A percentile compares a stretch with the other conserved stretches of the same genome.
These are phyloP conservation scores for Psilopsiagon aymara DNA, from an alignment of 2,113 vertebrate species.

Conservation along the genomic window DNA sequence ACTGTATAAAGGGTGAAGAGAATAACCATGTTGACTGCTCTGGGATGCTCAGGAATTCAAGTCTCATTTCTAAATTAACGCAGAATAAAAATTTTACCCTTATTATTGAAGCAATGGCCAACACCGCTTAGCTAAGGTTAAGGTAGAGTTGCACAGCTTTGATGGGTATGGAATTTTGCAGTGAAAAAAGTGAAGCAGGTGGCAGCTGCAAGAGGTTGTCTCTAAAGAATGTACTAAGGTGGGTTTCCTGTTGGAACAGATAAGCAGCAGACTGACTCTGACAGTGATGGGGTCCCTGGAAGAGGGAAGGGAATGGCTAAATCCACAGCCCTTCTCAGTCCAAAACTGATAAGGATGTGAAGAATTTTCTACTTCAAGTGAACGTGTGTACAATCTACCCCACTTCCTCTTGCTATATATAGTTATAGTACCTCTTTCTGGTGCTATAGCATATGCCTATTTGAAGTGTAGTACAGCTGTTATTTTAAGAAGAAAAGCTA, in stretches of 20 bases:
- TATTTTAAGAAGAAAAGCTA: conserved; percentile 53
- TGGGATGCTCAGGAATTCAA: neutral
- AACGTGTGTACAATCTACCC: neutral
- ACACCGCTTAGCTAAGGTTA: neutral
- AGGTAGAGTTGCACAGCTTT: neutral
- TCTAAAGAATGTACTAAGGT: neutral
- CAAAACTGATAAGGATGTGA: neutral
- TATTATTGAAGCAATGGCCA: neutral
- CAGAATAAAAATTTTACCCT: neutral
- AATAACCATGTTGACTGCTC: neutral
- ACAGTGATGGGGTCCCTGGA: neutral
- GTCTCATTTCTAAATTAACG: neutral
- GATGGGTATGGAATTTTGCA: neutral
- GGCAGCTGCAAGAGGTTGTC: neutral
- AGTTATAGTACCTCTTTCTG: conserved; percentile 15
- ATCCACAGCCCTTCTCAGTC: neutral
- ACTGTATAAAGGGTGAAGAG: neutral
- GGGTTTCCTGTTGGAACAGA: neutral
- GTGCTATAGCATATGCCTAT: conserved; percentile 3
- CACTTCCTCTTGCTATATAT: neutral
- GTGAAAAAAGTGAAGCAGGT: neutral
- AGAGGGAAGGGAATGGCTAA: neutral
- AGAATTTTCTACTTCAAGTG: neutral
- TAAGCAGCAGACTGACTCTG: neutral
- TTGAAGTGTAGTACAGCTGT: conserved; percentile 24